phyloP scores from a whole-genome alignment of 2,113 vertebrate species.

The Poeciliopsis prolifica region DNA sequence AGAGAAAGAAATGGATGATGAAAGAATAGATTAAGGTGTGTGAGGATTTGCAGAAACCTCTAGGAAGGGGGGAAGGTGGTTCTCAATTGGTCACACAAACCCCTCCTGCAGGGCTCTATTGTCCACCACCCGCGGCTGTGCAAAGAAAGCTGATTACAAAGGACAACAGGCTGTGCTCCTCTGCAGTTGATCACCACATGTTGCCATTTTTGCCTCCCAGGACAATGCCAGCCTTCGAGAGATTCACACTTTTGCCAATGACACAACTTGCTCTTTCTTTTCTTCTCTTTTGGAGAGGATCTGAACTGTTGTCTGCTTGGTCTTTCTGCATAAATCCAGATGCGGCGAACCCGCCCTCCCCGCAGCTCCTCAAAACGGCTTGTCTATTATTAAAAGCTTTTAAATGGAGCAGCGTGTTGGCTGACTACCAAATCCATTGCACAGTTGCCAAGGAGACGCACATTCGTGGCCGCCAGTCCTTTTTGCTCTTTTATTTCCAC shows the following conservation, averaged over 20 bases:
- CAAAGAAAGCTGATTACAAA: constrained; percentile 58
- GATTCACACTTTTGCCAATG: constrained; percentile 21
- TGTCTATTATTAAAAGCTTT: constrained; percentile 84
- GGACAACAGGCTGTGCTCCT: constrained; percentile 23
- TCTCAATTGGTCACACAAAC: constrained; percentile 33
- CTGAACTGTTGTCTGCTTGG: constrained; percentile 25
- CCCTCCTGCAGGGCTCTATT: constrained; percentile 43
- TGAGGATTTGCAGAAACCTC: background rate
- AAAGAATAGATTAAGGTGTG: constrained; percentile 29
- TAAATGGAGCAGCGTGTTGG: constrained; percentile 73
- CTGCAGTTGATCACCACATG: constrained; percentile 23
- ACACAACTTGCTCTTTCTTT: constrained; percentile 23
- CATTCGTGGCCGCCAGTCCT: constrained; percentile 29
- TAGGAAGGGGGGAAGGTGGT: constrained; percentile 41
- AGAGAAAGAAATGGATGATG: background rate
- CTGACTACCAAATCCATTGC: constrained; percentile 56
- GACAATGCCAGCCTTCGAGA: constrained; percentile 13
- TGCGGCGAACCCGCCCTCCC: constrained; percentile 38
- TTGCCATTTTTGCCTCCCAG: constrained; percentile 21
- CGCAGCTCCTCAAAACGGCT: constrained; percentile 44
- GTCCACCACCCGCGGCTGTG: constrained; percentile 31
- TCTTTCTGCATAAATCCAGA: constrained; percentile 32
- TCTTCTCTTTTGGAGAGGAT: background rate
- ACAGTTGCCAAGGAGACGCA: constrained; percentile 76
- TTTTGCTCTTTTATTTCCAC: background rate